Percentiles rank a stretch among this genome's conserved stretches.
Evolutionary conservation across 2,797 vertebrate species (phyloP).

Genomic region (Sebastolobus altivelis): DNA sequence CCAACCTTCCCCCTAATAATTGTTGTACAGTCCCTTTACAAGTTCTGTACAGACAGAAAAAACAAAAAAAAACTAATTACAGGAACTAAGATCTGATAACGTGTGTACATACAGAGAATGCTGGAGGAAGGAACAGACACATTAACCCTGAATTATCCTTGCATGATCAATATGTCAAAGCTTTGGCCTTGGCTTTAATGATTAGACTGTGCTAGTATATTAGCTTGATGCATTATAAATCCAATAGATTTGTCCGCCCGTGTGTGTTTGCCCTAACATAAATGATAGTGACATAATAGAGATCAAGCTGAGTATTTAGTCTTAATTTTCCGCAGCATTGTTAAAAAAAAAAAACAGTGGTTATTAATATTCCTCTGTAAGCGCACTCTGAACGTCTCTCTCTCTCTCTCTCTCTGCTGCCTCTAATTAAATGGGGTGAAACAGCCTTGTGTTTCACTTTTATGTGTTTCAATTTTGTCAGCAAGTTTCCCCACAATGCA

Average conservation of each 20-base stretch:
- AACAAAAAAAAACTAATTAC: neutral
- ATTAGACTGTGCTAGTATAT: conserved; percentile 61
- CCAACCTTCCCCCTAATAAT: neutral
- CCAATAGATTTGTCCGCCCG: conserved; percentile 55
- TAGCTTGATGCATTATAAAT: conserved; percentile 72
- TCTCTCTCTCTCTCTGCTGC: conserved; percentile 54
- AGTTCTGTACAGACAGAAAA: neutral
- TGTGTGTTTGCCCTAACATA: conserved; percentile 47
- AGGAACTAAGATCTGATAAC: conserved; percentile 31
- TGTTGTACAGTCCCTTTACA: neutral
- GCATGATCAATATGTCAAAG: conserved; percentile 73
- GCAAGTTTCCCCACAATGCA: conserved; percentile 89
- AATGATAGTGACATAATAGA: conserved; percentile 62
- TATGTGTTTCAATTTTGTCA: conserved; percentile 89
- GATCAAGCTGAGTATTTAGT: conserved; percentile 68
- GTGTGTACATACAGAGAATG: conserved; percentile 2
- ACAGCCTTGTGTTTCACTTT: conserved; percentile 82
- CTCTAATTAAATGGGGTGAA: conserved; percentile 85
- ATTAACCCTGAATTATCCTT: conserved; percentile 65
- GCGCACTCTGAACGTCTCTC: conserved; percentile 43
- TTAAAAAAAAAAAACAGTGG: conserved; percentile 37
- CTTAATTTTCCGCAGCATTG: conserved; percentile 58
- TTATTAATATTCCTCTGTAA: conserved; percentile 71
- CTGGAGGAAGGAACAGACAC: conserved; percentile 30
- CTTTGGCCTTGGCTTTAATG: conserved; percentile 69